These are phyloP conservation scores for Psettodes erumei DNA, from an alignment of 2,113 vertebrate species.

Conservation along the genomic window DNA sequence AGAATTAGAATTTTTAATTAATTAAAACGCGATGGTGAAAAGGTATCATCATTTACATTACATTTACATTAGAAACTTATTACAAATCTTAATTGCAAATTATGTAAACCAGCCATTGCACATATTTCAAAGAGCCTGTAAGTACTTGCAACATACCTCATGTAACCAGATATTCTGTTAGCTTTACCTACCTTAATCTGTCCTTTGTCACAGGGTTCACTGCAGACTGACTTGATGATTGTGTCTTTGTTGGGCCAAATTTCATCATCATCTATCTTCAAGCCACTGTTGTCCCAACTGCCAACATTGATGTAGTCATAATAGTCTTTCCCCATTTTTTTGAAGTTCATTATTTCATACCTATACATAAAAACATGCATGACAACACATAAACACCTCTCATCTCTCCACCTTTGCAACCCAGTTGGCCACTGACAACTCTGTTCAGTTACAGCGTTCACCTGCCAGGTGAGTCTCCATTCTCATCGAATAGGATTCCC, in stretches of 20 bases:
- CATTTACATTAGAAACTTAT: background rate
- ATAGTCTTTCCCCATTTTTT: constrained; percentile 97
- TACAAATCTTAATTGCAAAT: too few relatives aligned
- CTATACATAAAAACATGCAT: constrained; percentile 71
- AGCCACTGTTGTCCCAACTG: constrained; percentile 96
- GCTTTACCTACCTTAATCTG: constrained; percentile 92
- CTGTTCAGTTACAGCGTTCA: constrained; percentile 61
- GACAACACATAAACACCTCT: too few relatives aligned
- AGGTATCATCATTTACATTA: background rate
- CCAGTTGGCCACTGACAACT: background rate
- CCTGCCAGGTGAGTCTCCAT: constrained; percentile 98
- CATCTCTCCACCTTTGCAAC: background rate
- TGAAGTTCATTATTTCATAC: constrained; percentile 99
- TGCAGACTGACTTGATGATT: constrained; percentile 96
- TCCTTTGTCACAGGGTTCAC: constrained; percentile 96
- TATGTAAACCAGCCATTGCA: background rate
- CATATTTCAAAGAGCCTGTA: background rate
- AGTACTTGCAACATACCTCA: background rate
- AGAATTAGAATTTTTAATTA: background rate
- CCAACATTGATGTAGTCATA: constrained; percentile 97
- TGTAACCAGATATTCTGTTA: background rate
- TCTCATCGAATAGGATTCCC: constrained; percentile 94
- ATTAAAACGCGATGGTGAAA: background rate
- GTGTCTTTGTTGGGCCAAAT: constrained; percentile 92
- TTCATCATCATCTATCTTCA: constrained; percentile 96